Evolutionary conservation across 2,888 invertebrate species (phyloP).

Genomic region (Cosmia pyralina): DNA sequence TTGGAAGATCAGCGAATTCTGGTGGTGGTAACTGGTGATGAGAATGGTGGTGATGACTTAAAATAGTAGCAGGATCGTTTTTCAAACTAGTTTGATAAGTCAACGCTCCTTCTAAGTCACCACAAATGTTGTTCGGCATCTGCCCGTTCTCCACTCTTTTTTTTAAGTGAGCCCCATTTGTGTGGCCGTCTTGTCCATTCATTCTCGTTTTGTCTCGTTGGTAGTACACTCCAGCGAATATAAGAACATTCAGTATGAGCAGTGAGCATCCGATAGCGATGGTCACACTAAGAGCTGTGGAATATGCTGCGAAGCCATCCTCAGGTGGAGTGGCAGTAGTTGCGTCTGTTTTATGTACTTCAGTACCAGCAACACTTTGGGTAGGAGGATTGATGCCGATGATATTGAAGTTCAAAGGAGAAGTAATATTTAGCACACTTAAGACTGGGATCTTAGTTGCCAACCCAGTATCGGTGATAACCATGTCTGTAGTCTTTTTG

Average conservation of each 20-base stretch:
- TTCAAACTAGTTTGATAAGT: conserved; percentile 90
- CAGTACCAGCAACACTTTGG: conserved; percentile 76
- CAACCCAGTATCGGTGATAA: conserved; percentile 82
- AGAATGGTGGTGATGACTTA: conserved; percentile 94
- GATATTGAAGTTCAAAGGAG: conserved; percentile 84
- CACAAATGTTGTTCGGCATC: conserved; percentile 96
- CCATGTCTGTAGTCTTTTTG: conserved; percentile 89
- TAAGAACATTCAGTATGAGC: conserved; percentile 96
- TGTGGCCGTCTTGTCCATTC: conserved; percentile 90
- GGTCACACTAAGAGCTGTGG: conserved; percentile 97
- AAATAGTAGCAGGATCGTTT: conserved; percentile 93
- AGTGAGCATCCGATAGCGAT: conserved; percentile 98
- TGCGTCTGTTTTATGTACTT: conserved; percentile 81
- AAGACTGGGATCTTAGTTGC: conserved; percentile 84
- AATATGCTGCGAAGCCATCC: conserved; percentile 97
- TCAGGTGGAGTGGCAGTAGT: conserved; percentile 92
- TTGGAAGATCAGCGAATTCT: conserved; percentile 95
- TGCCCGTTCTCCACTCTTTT: conserved; percentile 95
- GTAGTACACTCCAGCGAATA: conserved; percentile 98
- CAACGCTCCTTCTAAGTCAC: conserved; percentile 92
- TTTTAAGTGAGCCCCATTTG: conserved; percentile 90
- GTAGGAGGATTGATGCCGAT: conserved; percentile 82
- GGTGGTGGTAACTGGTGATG: conserved; percentile 95
- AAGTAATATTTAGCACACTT: conserved; percentile 84
- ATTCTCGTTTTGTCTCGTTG: conserved; percentile 96